Conservation (phyloP, 2,797 vertebrate species). For the Protosalanx chinensis region DNA sequence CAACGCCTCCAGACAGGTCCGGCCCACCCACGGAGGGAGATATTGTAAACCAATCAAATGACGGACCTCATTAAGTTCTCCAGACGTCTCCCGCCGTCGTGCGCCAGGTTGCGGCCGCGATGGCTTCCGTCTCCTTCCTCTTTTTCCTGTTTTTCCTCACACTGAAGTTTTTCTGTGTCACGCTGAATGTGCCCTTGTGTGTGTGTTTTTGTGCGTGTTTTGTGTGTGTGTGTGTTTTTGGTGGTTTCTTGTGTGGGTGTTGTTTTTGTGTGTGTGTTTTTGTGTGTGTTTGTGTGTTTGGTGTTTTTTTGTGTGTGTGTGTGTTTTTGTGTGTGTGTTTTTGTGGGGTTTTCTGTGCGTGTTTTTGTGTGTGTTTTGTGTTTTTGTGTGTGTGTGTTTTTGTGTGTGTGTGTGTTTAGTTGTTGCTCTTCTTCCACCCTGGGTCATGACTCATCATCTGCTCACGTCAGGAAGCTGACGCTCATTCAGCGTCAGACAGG, state of each 20-base stretch:
- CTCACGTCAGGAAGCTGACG: conserved; percentile 18
- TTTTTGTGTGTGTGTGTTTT: neutral
- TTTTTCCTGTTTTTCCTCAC: conserved; percentile 18
- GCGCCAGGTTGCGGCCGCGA: conserved; percentile 57
- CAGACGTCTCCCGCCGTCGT: conserved; percentile 76
- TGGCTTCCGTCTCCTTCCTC: conserved; percentile 19
- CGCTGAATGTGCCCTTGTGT: conserved; percentile 28
- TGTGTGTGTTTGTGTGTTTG: too few relatives aligned
- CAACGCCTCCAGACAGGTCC: conserved; percentile 64
- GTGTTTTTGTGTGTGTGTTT: too few relatives aligned
- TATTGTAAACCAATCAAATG: conserved; percentile 73
- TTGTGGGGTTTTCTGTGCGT: too few relatives aligned
- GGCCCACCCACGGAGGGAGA: conserved; percentile 70
- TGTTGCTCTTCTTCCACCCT: conserved; percentile 21
- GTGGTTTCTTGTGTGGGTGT: neutral
- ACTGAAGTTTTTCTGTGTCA: conserved; percentile 34
- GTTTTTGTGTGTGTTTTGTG: too few relatives aligned
- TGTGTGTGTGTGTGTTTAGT: neutral
- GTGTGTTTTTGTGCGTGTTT: too few relatives aligned
- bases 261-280: too few relatives aligned
- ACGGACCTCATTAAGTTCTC: conserved; percentile 81
- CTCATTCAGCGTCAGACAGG: conserved; percentile 9
- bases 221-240: too few relatives aligned
- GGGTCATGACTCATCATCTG: conserved; percentile 39
- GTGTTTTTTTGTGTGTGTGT: neutral